Percentiles rank a stretch among this genome's conserved stretches.
Conservation (phyloP, 2,113 vertebrate genomes). For the Apus apus region DNA sequence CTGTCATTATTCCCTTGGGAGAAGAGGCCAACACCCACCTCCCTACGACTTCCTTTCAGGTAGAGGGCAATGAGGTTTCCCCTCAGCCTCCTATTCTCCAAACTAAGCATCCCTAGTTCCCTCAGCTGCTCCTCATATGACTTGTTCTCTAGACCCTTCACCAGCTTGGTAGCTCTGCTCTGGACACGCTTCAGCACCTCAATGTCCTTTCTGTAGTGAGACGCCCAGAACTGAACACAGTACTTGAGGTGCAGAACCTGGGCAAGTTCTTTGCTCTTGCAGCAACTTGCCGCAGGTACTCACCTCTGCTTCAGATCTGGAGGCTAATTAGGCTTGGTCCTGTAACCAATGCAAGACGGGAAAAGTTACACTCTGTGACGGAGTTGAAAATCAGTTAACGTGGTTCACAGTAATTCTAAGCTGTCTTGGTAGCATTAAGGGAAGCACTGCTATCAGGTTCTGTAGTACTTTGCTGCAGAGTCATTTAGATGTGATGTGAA, state of each 20-base stretch:
- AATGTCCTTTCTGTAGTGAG: too few relatives aligned
- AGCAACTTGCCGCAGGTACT: accelerated
- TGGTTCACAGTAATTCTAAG: background rate
- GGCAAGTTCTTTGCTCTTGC: background rate
- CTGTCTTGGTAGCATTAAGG: background rate
- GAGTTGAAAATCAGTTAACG: background rate
- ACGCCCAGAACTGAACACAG: too few relatives aligned
- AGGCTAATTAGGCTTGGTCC: background rate
- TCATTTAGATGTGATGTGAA: background rate
- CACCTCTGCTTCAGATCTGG: background rate
- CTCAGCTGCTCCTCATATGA: too few relatives aligned
- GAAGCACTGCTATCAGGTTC: background rate
- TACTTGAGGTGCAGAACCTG: background rate
- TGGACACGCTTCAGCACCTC: too few relatives aligned
- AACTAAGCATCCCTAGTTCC: too few relatives aligned
- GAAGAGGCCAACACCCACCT: too few relatives aligned
- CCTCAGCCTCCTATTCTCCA: too few relatives aligned
- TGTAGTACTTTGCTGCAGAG: background rate
- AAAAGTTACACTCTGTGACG: background rate
- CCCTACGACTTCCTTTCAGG: too few relatives aligned
- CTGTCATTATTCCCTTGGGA: too few relatives aligned
- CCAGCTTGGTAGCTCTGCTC: too few relatives aligned
- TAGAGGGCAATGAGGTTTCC: too few relatives aligned
- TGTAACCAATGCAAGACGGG: background rate
- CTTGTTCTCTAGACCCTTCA: too few relatives aligned